Evolutionary conservation across 2,888 invertebrate species (phyloP), one percentile per base, ranked within the genome.

Genomic region (Eupithecia centaureata): DNA sequence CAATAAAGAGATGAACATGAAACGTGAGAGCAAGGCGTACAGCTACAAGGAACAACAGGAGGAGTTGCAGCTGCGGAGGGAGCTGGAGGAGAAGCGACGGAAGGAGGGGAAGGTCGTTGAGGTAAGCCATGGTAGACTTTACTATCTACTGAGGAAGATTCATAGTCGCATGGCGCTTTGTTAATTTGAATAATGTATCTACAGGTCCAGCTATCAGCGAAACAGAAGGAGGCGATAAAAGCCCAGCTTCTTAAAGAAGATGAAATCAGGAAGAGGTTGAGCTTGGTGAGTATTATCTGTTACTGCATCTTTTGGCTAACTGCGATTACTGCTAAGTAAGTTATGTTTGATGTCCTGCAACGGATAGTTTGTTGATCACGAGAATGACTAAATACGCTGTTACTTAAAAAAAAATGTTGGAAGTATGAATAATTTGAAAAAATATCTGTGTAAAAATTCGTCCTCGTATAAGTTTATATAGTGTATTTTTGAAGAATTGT

Each of bases 21-120:
- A 98, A 87, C 95, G 99, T 18, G 99, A 99, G 86, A 99, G 98
- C 87, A 99, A 99, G 90, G 97, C 96, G 1, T 99, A 99, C 87
- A 98, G 98, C 72, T 99, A 98, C 87, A 98, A 98, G 84, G 99
- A 99, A 72, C 99, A 99, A 86, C 94, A 98, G 81, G 99, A 99
- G 82, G 99, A 99, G 86, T 87, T 98, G 76, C 98, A 99, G 83
- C 92, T 99, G 63, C 94, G 97, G n/a, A 95, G 98, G 70, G 99
- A 99, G 90, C 91, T 99, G 25, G 98, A 98, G 77, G 98, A 98
- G 78, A 98, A 98, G 87, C 95, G 95, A 63, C 95, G 95, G 32
- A 95, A 95, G 68, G 96, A 97, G 79, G 97, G 97, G 0, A 97
- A 96, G 86, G 87, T 95, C 47, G 96, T 96, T 77, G 95, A 91